Evolutionary conservation across 2,888 invertebrate species (phyloP).

Genomic region (Geophilus truncorum): DNA sequence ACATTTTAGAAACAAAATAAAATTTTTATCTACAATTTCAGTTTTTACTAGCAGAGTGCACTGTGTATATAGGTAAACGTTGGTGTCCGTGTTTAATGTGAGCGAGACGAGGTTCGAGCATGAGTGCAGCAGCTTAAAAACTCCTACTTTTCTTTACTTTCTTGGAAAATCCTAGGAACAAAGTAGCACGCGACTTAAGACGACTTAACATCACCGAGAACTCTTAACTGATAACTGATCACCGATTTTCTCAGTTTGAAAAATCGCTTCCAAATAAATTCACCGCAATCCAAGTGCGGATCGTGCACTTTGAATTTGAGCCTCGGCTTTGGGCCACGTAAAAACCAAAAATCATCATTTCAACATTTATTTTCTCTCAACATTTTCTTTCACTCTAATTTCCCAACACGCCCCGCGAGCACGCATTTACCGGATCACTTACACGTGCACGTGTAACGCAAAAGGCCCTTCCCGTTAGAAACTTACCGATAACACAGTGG

Average conservation of each 20-base stretch:
- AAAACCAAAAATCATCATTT: too few relatives aligned
- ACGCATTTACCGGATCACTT: too few relatives aligned
- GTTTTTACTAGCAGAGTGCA: too few relatives aligned
- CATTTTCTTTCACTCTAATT: too few relatives aligned
- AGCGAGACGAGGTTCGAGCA: background rate
- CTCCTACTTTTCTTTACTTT: background rate
- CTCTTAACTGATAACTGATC: background rate
- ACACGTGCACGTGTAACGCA: too few relatives aligned
- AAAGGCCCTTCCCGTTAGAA: too few relatives aligned
- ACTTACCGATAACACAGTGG: slow-evolving; percentile 31
- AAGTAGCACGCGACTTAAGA: background rate
- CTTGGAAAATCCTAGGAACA: background rate
- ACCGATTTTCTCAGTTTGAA: too few relatives aligned
- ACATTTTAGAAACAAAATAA: too few relatives aligned
- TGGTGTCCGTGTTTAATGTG: background rate
- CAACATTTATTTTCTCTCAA: too few relatives aligned
- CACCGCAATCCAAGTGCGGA: background rate
- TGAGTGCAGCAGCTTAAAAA: background rate
- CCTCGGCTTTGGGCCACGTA: background rate
- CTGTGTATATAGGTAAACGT: too few relatives aligned
- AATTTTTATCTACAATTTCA: too few relatives aligned
- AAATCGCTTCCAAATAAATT: background rate
- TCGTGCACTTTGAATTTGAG: background rate
- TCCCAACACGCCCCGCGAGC: too few relatives aligned
- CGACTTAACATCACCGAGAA: background rate